These are phyloP conservation scores for Austrolebias charrua DNA, from an alignment of 2,797 vertebrate species.

Conservation along the genomic window DNA sequence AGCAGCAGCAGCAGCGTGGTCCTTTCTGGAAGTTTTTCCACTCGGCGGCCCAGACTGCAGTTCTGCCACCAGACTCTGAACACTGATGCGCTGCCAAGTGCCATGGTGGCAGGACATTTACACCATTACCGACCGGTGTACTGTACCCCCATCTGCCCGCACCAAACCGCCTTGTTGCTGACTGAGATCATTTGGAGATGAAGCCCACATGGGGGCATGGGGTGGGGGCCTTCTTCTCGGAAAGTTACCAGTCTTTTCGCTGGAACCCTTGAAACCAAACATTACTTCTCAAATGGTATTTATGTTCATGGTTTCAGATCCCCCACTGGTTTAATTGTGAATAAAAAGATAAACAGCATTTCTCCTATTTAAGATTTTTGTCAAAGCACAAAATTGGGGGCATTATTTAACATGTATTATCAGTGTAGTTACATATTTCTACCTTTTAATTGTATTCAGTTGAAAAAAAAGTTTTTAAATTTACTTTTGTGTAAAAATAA, in stretches of 20 bases:
- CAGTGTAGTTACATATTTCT: too few species aligned
- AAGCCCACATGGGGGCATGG: slow-evolving; percentile 36
- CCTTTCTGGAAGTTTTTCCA: slow-evolving; percentile 54
- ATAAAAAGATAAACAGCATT: too few species aligned
- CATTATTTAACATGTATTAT: background rate
- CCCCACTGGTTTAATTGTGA: too few species aligned
- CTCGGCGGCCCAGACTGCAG: slow-evolving; percentile 33
- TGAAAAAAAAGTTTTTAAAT: background rate
- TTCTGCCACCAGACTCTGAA: slow-evolving; percentile 7
- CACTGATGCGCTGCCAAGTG: slow-evolving; percentile 46
- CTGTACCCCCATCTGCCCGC: background rate
- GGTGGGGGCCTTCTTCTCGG: slow-evolving; percentile 11
- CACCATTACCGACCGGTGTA: background rate
- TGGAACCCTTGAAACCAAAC: too few species aligned
- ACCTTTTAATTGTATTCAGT: too few species aligned
- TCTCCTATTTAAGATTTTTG: background rate
- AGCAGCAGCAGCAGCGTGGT: slow-evolving; percentile 36
- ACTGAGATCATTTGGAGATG: slow-evolving; percentile 38
- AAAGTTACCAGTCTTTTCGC: slow-evolving; percentile 24
- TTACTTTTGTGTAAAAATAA: background rate
- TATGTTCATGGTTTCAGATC: too few species aligned
- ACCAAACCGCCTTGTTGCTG: background rate
- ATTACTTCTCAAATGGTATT: too few species aligned
- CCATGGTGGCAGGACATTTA: slow-evolving; percentile 46
- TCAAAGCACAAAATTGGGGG: background rate